Conservation (phyloP, 2,888 invertebrate species). For the Tineola bisselliella region DNA sequence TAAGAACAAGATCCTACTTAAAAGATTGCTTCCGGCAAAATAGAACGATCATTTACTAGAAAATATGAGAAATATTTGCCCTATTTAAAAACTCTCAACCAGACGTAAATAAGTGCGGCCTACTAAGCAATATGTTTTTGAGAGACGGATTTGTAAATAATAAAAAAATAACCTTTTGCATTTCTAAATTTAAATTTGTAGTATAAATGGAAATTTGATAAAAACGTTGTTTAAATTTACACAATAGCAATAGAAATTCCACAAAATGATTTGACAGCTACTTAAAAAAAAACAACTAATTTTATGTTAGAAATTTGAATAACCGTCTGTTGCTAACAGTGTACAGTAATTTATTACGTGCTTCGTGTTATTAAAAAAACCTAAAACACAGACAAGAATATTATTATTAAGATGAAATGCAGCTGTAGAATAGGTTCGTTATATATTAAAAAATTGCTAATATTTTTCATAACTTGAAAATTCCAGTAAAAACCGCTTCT, state of each 20-base stretch:
- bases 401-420: neutral
- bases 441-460: neutral
- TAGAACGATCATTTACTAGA: neutral
- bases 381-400: neutral
- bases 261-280: neutral
- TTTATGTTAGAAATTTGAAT: neutral
- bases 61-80: constrained; percentile 6
- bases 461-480: neutral
- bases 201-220: neutral
- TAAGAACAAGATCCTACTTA: constrained; percentile 1
- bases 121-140: neutral
- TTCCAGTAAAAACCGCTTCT: neutral
- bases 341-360: constrained; percentile 2
- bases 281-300: neutral
- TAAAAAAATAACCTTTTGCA: neutral
- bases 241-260: neutral
- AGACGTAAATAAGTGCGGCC: neutral
- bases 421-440: neutral
- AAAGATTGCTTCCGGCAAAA: constrained; percentile 6
- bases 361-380: neutral
- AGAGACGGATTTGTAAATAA: neutral
- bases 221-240: neutral
- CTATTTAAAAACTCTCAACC: neutral
- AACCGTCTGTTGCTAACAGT: neutral
- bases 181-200: neutral